Evolutionary conservation across 2,113 vertebrate species (phyloP).

Genomic region (Tragulus kanchil): DNA sequence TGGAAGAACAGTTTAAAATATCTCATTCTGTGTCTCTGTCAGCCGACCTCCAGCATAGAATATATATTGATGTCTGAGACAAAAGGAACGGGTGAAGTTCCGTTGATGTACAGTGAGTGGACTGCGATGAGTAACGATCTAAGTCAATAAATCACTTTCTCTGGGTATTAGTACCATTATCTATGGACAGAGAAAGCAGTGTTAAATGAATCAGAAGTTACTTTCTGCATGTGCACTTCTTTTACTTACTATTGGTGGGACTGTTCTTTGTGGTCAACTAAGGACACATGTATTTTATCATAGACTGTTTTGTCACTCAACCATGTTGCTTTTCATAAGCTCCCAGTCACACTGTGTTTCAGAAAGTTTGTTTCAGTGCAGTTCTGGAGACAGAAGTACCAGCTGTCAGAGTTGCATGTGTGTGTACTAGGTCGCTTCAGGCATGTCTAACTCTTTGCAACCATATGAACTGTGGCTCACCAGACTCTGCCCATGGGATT

Average conservation of each 20-base stretch:
- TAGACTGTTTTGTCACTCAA: not conserved
- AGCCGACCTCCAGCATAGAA: not conserved
- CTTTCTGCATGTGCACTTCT: not conserved
- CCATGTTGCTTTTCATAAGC: not conserved
- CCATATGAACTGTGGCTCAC: not conserved
- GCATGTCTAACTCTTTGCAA: not conserved
- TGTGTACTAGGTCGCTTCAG: not conserved
- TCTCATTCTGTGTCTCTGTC: not conserved
- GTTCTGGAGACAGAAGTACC: not conserved
- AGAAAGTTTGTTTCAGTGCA: not conserved
- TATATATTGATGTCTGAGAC: not conserved
- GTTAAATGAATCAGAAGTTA: constrained; percentile 7
- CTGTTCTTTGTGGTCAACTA: not conserved
- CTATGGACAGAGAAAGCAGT: not conserved
- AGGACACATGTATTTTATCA: not conserved
- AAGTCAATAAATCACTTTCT: not conserved
- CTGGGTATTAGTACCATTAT: not conserved
- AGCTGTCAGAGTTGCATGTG: not conserved
- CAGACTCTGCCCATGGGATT: not conserved
- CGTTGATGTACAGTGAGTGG: not conserved
- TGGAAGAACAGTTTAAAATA: constrained; percentile 30
- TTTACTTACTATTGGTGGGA: not conserved
- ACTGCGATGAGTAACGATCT: not conserved
- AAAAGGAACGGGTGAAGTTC: not conserved
- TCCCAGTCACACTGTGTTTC: not conserved